Conservation (phyloP, 1,140 invertebrate genomes). For the Diploscapter pachys region DNA sequence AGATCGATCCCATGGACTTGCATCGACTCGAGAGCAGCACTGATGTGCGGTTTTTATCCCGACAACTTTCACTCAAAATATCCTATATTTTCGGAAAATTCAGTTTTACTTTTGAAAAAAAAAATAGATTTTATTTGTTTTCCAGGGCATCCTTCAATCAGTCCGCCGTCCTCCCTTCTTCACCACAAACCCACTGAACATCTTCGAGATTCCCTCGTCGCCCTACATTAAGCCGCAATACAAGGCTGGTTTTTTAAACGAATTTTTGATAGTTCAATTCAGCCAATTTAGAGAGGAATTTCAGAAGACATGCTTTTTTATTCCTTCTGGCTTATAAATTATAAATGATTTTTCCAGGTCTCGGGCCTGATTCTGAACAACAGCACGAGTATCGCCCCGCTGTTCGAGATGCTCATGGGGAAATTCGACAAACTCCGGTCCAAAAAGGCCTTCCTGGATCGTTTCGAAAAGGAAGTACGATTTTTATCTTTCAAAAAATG, state of each 20-base stretch:
- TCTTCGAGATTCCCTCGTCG: slow-evolving; percentile 26
- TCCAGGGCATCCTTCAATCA: no score
- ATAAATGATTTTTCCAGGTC: slow-evolving; percentile 9
- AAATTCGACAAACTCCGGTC: no score
- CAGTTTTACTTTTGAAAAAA: background rate
- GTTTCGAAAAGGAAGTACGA: no score
- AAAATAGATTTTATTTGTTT: slow-evolving; percentile 1
- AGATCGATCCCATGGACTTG: slow-evolving; percentile 22
- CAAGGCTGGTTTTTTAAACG: slow-evolving; percentile 12
- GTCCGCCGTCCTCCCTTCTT: no score
- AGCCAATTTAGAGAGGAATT: no score
- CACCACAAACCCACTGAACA: slow-evolving; percentile 22
- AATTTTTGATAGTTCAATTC: background rate
- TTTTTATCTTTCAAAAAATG: no score
- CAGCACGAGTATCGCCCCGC: slow-evolving; percentile 18
- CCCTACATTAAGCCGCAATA: slow-evolving; percentile 29
- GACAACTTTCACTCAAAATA: background rate
- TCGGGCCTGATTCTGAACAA: slow-evolving; percentile 29
- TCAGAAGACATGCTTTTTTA: no score
- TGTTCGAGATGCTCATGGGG: background rate
- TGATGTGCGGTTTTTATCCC: background rate
- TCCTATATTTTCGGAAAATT: no score
- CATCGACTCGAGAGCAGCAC: background rate
- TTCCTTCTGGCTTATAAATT: no score
- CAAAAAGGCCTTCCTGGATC: no score